phyloP scores from a whole-genome alignment of 2,113 vertebrate species.

The Rhagologus leucostigma region DNA sequence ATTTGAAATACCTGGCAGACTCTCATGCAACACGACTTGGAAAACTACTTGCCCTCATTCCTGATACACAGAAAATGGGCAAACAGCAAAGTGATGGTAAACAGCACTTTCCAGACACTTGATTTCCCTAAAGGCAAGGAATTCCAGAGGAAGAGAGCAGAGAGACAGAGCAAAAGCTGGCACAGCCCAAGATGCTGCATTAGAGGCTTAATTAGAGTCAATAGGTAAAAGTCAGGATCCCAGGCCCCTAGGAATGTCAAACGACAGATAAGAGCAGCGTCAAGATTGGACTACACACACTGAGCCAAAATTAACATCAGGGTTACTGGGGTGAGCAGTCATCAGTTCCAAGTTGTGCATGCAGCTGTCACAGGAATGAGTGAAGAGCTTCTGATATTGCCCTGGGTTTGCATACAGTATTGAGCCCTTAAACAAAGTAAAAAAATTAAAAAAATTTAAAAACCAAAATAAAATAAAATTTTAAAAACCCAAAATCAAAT shows the following conservation, averaged over 20 bases:
- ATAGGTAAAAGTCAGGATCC: neutral
- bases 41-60: neutral
- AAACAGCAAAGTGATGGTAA: neutral
- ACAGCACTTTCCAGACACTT: neutral
- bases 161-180: neutral
- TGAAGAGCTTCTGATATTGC: neutral
- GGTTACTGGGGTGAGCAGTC: neutral
- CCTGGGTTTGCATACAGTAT: neutral
- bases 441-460: neutral
- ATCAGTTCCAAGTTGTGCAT: neutral
- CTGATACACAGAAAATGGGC: accelerated
- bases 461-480: neutral
- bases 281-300: neutral
- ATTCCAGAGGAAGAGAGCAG: neutral
- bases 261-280: neutral
- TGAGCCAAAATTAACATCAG: neutral
- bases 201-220: neutral
- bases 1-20: neutral
- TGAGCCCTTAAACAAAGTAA: neutral
- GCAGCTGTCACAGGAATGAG: neutral
- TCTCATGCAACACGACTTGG: accelerated
- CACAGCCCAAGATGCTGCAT: neutral
- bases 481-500: neutral
- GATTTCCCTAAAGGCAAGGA: neutral
- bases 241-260: neutral